Evolutionary conservation across 2,113 vertebrate species (phyloP), one percentile per base, ranked within the genome.

Genomic region (Nothocercus julius): DNA sequence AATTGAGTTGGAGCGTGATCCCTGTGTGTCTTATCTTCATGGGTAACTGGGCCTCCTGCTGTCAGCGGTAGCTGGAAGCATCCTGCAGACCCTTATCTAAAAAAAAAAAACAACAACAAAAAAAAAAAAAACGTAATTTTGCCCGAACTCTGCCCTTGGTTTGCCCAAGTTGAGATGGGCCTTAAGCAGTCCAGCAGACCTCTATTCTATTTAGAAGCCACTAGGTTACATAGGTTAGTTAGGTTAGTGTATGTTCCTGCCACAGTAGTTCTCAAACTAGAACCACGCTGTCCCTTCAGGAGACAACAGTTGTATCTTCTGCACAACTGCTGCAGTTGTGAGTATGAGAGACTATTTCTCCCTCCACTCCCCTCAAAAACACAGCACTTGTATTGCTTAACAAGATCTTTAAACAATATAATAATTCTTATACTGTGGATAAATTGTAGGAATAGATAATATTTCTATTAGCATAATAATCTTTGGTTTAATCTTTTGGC

Each of bases 1-100:
- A 95, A 95, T 86, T 64, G 68, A 93, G 85, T 94, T 92, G 93
- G 96, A 95, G 92, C 19, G 38, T 66, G 76, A 85, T 93, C 82
- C 88, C 89, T 96, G 40, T 82, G 85, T 96, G 86, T 93, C 56
- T 66, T 86, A 75, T 92, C 86, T 89, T 87, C 68, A 11, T 9
- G 20, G 82, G 72, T 77, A 64, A 19, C 1, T 11, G 59, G n/a
- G 66, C 69, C 67, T 84, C 68, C 90, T 68, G 80, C 89, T 72
- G 78, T 61, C 83, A 49, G 3, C 58, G 68, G 70, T 24, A 38
- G 42, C 75, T 69, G 67, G 38, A 74, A 80, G 59, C 85, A 67
- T 66, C 87, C 82, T 87, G 15, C 67, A 82, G 62, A 40, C 61
- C 16, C 54, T 74, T 47, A 1, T 22, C 20, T 64, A 38, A 17